Base-by-base conservation (phyloP, 2,113 vertebrate genomes). In the Paralichthys olivaceus region DNA sequence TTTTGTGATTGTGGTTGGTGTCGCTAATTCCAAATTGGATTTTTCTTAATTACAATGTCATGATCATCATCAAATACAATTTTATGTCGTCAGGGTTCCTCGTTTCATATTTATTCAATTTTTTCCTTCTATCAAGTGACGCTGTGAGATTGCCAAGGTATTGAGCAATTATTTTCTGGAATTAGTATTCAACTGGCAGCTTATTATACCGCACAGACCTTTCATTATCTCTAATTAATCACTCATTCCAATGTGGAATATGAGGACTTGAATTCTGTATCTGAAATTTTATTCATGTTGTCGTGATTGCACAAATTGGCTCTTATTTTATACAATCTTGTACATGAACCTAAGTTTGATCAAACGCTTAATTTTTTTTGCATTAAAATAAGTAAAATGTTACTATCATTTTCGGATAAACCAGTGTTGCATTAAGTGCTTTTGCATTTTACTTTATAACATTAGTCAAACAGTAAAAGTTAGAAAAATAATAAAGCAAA, bases 161-260 rank as follows among this genome's bases (percentile, higher is more conserved):
- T 68, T 11, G 1, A 32, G 77, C 65, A 86, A 64, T 88, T 80
- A 80, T 84, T 61, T 75, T 86, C 58, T n/a, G 4, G 51, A 80
- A 85, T 86, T 79, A 68, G 15, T 62, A 80, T 84, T 85, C 55
- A 72, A 63, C 67, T 64, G 34, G 79, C 32, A 65, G 53, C 69
- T 85, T 86, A 89, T 90, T 91, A 90, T 75, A 72, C 75, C 20
- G 43, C 71, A 43, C 67, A 79, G 62, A 70, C 12, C 17, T 77
- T 79, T 90, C 43, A 89, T 88, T 87, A 86, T 87, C 71, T 72
- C 51, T 80, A 81, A 90, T 86, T 63, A 91, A 84, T 54, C 40
- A 25, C 40, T 80, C 54, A 22, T 53, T 63, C 66, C 56, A 72
- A 77, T 73, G 28, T 26, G 11, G 59, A 61, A 80, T 79, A 51